Conservation (phyloP, 1,140 invertebrate genomes). For the Trachymyrmex septentrionalis region DNA sequence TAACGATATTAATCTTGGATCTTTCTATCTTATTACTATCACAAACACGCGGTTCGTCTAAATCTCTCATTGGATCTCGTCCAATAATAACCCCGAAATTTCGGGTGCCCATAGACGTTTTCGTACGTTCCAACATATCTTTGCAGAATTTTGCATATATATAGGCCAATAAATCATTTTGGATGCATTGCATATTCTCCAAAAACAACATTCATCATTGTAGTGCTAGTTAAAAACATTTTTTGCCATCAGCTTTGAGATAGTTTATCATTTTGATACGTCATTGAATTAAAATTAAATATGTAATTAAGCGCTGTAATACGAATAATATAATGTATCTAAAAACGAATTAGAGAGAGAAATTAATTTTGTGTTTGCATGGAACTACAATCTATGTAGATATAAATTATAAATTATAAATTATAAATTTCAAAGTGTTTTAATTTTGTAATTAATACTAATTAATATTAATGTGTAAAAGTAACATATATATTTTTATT, state of each 20-base stretch:
- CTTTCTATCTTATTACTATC: neutral
- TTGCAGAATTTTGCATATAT: conserved; percentile 1
- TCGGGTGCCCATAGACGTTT: neutral
- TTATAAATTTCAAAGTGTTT: neutral
- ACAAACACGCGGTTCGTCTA: neutral
- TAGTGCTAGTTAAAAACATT: conserved; percentile 13
- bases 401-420: conserved; percentile 2
- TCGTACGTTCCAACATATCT: neutral
- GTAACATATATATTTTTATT: neutral
- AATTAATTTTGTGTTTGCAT: neutral
- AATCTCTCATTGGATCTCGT: neutral
- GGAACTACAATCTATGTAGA: neutral
- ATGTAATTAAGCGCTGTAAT: neutral
- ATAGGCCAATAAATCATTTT: conserved; percentile 32
- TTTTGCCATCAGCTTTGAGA: neutral
- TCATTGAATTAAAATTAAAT: conserved; percentile 25
- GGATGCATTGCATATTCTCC: neutral
- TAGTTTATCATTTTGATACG: conserved; percentile 9
- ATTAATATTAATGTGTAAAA: neutral
- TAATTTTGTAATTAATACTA: neutral
- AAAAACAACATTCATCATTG: conserved; percentile 36
- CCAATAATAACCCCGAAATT: conserved; percentile 5
- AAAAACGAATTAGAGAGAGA: conserved; percentile 2
- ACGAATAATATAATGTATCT: neutral
- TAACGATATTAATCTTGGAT: neutral